Evolutionary conservation across 2,113 vertebrate genomes (phyloP), one percentile per base, ranked within the genome.

Genomic region (Tragelaphus imberbis): DNA sequence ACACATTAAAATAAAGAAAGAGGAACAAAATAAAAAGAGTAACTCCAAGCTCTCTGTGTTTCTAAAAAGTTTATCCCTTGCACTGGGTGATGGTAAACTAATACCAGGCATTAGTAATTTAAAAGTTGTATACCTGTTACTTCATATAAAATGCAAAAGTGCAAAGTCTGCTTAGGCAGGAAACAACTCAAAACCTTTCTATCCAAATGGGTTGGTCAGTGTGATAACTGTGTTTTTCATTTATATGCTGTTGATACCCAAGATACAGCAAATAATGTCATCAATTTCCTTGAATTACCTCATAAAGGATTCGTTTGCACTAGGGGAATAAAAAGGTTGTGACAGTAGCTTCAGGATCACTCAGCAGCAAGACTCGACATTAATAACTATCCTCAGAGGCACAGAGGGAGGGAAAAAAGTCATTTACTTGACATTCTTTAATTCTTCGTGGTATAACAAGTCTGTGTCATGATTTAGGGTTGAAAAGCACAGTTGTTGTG

Each of bases 281-380:
- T 93, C 59, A 14, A 97, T 98, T 98, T 98, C 98, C 97, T 98
- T 98, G 36, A 85, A 95, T 98, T 97, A 97, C 96, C 96, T 97
- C 97, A 90, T 97, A 98, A 97, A 98, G 87, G 88, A 97, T 97
- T 98, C 97, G 98, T 98, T 97, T 95, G 90, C 91, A 98, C 90
- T 65, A 19, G 2, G 98, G 98, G 98, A 98, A 96, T 98, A 98
- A 97, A 97, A 98, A 97, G 93, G 88, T 98, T 98, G 96, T 0
- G 30, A 97, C 91, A 63, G 98, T 89, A 98, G 98, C 88, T 98
- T 98, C 97, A 87, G 90, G 97, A 98, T 98, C 98, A 98, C 97
- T 98, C 97, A 98, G 30, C 97, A 98, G 98, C 90, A 98, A 97
- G 98, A 97, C 96, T 79, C 40, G 44, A 95, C 90, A 96, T 96